These are phyloP conservation scores for Drosophila sp. DNA, from an alignment of 1,140 invertebrate genomes.

Conservation along the genomic window DNA sequence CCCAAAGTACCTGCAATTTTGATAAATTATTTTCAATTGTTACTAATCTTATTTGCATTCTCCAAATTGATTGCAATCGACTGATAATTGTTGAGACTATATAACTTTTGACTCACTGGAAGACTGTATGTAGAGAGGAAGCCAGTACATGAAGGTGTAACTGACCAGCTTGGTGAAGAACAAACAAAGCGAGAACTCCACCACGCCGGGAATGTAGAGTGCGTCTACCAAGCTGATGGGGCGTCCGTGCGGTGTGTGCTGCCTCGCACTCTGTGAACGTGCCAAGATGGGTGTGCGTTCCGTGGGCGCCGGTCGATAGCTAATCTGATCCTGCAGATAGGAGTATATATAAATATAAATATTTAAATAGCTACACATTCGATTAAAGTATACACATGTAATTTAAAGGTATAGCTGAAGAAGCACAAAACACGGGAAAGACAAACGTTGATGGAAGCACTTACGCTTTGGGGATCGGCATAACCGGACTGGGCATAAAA, in stretches of 20 bases:
- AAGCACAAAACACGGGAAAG: constrained; percentile 20
- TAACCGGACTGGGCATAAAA: constrained; percentile 41
- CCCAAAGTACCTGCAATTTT: constrained; percentile 89
- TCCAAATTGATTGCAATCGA: no score
- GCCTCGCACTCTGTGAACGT: constrained; percentile 76
- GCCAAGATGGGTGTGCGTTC: constrained; percentile 85
- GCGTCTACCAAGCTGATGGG: constrained; percentile 93
- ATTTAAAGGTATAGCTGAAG: constrained; percentile 1
- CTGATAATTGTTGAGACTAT: no score
- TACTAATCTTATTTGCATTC: no score
- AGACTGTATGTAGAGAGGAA: constrained; percentile 94
- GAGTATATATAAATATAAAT: not conserved
- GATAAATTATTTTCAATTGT: no score
- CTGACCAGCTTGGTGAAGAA: constrained; percentile 99
- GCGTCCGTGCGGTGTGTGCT: constrained; percentile 82
- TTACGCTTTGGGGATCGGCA: constrained; percentile 52
- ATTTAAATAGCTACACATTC: not conserved
- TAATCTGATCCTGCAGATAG: constrained; percentile 83
- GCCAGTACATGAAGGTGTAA: constrained; percentile 98
- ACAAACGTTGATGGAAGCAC: constrained; percentile 46
- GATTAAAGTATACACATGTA: not conserved
- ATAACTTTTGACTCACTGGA: constrained; percentile 89
- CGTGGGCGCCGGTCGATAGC: constrained; percentile 75
- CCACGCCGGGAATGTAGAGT: constrained; percentile 94
- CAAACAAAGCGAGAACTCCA: constrained; percentile 96